Conservation (phyloP, 2,888 invertebrate species). For the Agonopterix arenella region DNA sequence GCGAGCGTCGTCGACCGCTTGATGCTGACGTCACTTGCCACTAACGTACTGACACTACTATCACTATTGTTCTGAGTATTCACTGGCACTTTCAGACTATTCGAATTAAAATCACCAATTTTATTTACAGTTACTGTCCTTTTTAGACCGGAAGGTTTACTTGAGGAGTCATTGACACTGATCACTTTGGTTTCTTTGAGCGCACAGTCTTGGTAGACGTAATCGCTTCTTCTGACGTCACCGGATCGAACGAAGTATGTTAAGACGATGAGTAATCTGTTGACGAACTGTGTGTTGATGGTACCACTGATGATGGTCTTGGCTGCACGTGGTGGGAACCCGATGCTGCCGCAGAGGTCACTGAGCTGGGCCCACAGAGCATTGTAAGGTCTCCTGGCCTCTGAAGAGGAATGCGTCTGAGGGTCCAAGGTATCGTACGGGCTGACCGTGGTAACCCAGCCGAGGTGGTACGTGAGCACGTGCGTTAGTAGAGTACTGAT, state of each 20-base stretch:
- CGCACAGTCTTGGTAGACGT: constrained; percentile 40
- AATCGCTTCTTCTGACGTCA: constrained; percentile 78
- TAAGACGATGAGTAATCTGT: constrained; percentile 84
- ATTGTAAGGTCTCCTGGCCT: constrained; percentile 80
- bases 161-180: constrained; percentile 20
- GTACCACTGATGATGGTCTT: constrained; percentile 87
- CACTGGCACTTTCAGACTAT: constrained; percentile 32
- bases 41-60: constrained; percentile 49
- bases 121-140: constrained; percentile 27
- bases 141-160: constrained; percentile 17
- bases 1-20: constrained; percentile 53
- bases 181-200: constrained; percentile 53
- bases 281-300: constrained; percentile 80
- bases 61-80: constrained; percentile 48
- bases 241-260: constrained; percentile 93
- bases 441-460: constrained; percentile 91
- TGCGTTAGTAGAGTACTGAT: constrained; percentile 92
- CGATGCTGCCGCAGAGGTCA: constrained; percentile 91
- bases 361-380: constrained; percentile 93
- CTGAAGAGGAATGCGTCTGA: constrained; percentile 40
- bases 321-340: constrained; percentile 85
- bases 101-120: constrained; percentile 20
- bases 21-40: constrained; percentile 44
- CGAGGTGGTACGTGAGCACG: constrained; percentile 91
- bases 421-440: constrained; percentile 58